Evolutionary conservation across 2,888 invertebrate species (phyloP).

Genomic region (Oscheius myriophilus): DNA sequence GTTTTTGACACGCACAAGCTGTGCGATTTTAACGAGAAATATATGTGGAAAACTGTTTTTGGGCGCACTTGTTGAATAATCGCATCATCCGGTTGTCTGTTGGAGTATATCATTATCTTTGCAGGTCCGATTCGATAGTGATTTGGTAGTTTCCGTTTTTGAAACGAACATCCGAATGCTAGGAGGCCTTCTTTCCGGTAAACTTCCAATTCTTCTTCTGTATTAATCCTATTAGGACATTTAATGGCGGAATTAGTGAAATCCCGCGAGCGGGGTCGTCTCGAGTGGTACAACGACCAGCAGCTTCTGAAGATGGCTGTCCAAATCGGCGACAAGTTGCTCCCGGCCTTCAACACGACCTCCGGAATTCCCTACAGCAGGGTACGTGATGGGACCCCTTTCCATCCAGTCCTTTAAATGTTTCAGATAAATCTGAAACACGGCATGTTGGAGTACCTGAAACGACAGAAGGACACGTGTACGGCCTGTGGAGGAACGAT

Average conservation of each 20-base stretch:
- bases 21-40: no score
- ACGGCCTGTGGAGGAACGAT: constrained; percentile 98
- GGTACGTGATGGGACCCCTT: constrained; percentile 74
- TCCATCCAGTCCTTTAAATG: background rate
- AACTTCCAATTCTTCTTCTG: no score
- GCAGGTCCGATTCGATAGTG: constrained; percentile 82
- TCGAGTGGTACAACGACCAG: constrained; percentile 70
- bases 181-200: constrained; percentile 78
- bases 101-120: no score
- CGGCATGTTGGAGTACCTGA: constrained; percentile 64
- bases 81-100: no score
- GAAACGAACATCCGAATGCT: constrained; percentile 96
- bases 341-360: constrained; percentile 97
- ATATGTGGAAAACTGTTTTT: no score
- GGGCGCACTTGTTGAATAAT: no score
- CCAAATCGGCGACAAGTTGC: constrained; percentile 87
- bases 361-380: constrained; percentile 96
- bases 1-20: no score
- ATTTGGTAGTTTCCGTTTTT: constrained; percentile 94
- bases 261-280: constrained; percentile 76
- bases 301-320: constrained; percentile 88
- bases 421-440: constrained; percentile 69
- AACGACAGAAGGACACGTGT: constrained; percentile 75
- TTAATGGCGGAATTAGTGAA: constrained; percentile 85
- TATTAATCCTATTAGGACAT: constrained; percentile 82